Percentiles rank a stretch among this genome's conserved stretches.
phyloP scores from a whole-genome alignment of 2,113 vertebrate species.

The Dinomys branickii region DNA sequence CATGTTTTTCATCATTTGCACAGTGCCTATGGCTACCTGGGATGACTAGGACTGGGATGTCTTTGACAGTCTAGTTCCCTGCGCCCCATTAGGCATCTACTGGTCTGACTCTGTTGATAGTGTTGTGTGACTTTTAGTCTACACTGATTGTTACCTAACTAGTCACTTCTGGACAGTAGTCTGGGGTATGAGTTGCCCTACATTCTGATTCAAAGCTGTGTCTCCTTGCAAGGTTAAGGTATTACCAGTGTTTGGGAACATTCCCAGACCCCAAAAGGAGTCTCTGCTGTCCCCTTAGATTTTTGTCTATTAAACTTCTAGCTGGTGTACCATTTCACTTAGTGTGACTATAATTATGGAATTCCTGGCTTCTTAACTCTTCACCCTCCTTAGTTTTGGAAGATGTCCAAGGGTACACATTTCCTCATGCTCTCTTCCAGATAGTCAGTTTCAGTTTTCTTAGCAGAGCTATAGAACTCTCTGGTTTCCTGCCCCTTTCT shows the following conservation, averaged over 20 bases:
- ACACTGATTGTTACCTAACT: background rate
- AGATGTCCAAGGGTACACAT: background rate
- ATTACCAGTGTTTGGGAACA: background rate
- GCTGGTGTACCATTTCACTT: background rate
- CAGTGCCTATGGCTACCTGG: background rate
- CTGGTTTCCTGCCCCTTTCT: background rate
- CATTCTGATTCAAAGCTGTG: background rate
- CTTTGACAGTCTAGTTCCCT: background rate
- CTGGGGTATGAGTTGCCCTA: background rate
- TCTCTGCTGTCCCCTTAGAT: background rate
- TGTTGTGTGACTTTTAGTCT: background rate
- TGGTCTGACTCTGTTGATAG: background rate
- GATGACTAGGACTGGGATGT: background rate
- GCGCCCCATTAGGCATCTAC: background rate
- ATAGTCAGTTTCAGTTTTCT: background rate
- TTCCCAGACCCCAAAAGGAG: background rate
- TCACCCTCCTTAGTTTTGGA: background rate
- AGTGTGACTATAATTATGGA: background rate
- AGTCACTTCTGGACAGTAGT: background rate
- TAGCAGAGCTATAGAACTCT: background rate
- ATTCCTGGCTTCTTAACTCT: background rate
- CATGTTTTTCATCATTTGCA: background rate
- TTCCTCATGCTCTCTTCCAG: background rate
- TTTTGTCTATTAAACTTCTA: background rate
- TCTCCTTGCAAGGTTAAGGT: background rate